A percentile compares a stretch with the other conserved stretches of the same genome.
phyloP scores from a whole-genome alignment of 2,888 invertebrate genomes.

The Agrochola litura region DNA sequence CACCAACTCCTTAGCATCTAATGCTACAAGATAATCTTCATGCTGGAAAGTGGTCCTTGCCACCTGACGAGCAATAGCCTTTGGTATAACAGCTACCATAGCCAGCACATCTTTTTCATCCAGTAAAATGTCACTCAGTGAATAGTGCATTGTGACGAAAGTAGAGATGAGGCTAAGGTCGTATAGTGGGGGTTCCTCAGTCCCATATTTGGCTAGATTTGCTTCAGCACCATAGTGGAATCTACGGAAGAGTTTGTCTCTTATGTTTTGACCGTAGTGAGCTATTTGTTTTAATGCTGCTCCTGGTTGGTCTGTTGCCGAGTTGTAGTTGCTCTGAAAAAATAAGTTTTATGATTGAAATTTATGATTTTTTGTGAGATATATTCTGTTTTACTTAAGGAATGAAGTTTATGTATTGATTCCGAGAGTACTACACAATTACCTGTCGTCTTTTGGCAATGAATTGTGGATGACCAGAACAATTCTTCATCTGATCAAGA shows the following conservation, averaged over 20 bases:
- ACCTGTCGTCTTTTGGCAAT: neutral
- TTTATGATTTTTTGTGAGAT: neutral
- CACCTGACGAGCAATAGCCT: constrained; percentile 74
- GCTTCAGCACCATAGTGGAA: constrained; percentile 73
- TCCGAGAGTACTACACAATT: neutral
- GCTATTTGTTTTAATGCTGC: constrained; percentile 81
- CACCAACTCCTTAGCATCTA: constrained; percentile 78
- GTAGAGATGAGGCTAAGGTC: constrained; percentile 74
- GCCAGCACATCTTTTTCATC: constrained; percentile 78
- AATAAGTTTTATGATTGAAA: no score
- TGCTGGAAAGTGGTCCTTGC: constrained; percentile 76
- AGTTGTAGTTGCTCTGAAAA: constrained; percentile 35
- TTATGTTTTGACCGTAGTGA: constrained; percentile 83
- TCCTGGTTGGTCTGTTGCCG: constrained; percentile 65
- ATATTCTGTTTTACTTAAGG: neutral
- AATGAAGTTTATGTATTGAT: neutral
- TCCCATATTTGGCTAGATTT: constrained; percentile 75
- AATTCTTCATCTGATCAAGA: neutral
- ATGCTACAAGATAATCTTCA: constrained; percentile 73
- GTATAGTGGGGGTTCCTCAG: constrained; percentile 74
- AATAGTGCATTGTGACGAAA: constrained; percentile 79
- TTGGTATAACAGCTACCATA: constrained; percentile 79
- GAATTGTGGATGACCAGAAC: neutral
- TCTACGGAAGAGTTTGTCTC: constrained; percentile 76
- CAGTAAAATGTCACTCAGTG: constrained; percentile 74